Base-by-base conservation (phyloP, 92 coral and sea anemone genomes). In the Zoanthus solanderi region DNA sequence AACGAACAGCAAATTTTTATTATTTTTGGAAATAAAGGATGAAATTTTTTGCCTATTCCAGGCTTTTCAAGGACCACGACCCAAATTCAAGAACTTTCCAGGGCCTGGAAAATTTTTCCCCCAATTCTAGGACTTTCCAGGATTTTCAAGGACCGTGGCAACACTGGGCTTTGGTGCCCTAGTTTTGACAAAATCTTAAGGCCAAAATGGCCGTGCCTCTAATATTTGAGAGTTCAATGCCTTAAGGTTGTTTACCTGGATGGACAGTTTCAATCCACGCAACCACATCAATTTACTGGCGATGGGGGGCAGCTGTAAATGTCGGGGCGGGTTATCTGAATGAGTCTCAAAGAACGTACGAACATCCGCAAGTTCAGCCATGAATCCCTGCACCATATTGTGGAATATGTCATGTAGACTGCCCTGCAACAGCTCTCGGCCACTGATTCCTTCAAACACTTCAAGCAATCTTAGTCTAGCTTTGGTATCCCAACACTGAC, bases 361-460 rank as follows among this genome's bases (percentile, higher is more conserved):
- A 72, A 97, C 85, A 81, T 90, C 90, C 53, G 91, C 77, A 56
- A 97, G 86, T 87, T 94, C 95, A 15, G 96, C 77, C 11, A 96
- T 95, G 74, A 97, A 97, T 68, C 93, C 93, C 75, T 90, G 84
- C 17, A 95, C 95, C 95, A 97, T 93, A 16, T 85, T 88, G 84
- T 88, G 91, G 75, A 96, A 95, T 60, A 92, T 92, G 65, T 94
- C 97, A 0, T 77, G 92, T 52, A 97, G 90, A 85, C 92, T 97
- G 61, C 93, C 86, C 98, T 97, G 78, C 7, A 80, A 94, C 53
- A 97, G 90, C 75, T 97, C 99, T 58, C 99, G 95, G 45, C 99
- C 99, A 83, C 99, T 97, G 75, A 96, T 95, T 69, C 99, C 99
- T 81, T 97, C 98, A 84, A 97, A 97, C 63, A 97, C 98, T 85